Percentiles rank a stretch among this genome's conserved stretches.
Conservation (phyloP, 2,888 invertebrate species). For the Thalpophila matura region DNA sequence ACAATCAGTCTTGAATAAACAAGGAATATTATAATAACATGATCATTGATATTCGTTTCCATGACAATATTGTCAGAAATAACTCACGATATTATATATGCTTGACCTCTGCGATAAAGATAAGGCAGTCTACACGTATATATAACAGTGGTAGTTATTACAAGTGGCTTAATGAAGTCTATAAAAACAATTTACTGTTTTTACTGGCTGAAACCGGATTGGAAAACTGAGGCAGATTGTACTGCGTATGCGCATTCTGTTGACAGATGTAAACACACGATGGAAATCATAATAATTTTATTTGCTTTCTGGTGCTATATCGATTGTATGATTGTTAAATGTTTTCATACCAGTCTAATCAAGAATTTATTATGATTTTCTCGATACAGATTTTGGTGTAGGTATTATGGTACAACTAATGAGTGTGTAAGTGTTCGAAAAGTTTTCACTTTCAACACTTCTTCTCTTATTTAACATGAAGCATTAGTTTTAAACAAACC, state of each 20-base stretch:
- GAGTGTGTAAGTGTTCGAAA: background rate
- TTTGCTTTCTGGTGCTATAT: slow-evolving; percentile 12
- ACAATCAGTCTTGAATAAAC: slow-evolving; percentile 11
- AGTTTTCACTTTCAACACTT: background rate
- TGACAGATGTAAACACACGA: slow-evolving; percentile 43
- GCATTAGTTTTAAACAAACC: too few relatives aligned
- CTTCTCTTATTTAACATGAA: background rate
- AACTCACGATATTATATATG: background rate
- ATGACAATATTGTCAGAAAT: slow-evolving; percentile 20
- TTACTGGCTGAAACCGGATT: slow-evolving; percentile 39
- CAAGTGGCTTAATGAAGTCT: slow-evolving; percentile 46
- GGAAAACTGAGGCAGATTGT: slow-evolving; percentile 51
- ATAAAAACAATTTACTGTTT: slow-evolving; percentile 41
- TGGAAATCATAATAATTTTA: slow-evolving; percentile 45
- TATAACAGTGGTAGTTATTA: slow-evolving; percentile 29
- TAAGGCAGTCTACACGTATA: slow-evolving; percentile 12
- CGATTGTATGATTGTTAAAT: slow-evolving; percentile 29
- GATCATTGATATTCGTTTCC: slow-evolving; percentile 15
- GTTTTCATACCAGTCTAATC: slow-evolving; percentile 22
- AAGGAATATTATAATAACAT: slow-evolving; percentile 6
- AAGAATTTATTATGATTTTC: slow-evolving; percentile 15
- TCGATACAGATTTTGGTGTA: background rate
- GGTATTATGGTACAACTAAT: background rate
- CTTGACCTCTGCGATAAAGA: slow-evolving; percentile 7
- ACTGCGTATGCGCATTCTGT: slow-evolving; percentile 38